These are phyloP conservation scores for Psilopsiagon aurifrons DNA, from an alignment of 2,113 vertebrate genomes.

Conservation along the genomic window DNA sequence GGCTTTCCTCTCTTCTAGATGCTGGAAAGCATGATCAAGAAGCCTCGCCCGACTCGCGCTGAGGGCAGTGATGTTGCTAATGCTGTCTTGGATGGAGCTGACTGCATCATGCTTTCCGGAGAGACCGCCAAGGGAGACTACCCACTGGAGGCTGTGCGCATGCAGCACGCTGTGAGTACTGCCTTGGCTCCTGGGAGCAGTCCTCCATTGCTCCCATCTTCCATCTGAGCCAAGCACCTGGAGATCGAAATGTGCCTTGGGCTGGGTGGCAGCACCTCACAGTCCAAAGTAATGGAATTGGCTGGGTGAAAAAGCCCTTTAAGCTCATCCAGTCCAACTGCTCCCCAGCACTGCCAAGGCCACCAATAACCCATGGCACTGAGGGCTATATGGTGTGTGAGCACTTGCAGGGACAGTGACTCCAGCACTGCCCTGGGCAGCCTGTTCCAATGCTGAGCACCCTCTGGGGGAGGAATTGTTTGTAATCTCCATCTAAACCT, in stretches of 20 bases:
- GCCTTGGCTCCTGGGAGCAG: neutral
- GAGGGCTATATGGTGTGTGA: rapidly evolving
- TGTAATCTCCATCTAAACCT: neutral
- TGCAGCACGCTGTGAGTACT: slow-evolving; percentile 89
- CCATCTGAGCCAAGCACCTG: neutral
- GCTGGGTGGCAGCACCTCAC: neutral
- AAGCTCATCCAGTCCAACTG: neutral
- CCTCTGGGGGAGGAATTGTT: neutral
- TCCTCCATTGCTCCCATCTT: neutral
- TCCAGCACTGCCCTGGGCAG: neutral
- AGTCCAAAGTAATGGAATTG: neutral
- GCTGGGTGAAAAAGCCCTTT: neutral
- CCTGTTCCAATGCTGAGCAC: neutral
- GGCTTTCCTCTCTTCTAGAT: slow-evolving; percentile 78
- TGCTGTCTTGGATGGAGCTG: slow-evolving; percentile 92
- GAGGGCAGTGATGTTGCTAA: slow-evolving; percentile 97
- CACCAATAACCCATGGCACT: neutral
- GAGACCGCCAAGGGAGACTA: slow-evolving; percentile 98
- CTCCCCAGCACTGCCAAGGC: neutral
- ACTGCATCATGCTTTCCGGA: slow-evolving; percentile 98
- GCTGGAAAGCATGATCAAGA: slow-evolving; percentile 99
- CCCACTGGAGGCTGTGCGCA: slow-evolving; percentile 91
- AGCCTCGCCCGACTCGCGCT: slow-evolving; percentile 92
- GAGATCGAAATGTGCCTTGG: neutral
- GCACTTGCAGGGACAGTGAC: neutral